Conservation (phyloP, 37 sponge, comb jelly and placozoan genomes). For the Chondrilla cf. caribensis region DNA sequence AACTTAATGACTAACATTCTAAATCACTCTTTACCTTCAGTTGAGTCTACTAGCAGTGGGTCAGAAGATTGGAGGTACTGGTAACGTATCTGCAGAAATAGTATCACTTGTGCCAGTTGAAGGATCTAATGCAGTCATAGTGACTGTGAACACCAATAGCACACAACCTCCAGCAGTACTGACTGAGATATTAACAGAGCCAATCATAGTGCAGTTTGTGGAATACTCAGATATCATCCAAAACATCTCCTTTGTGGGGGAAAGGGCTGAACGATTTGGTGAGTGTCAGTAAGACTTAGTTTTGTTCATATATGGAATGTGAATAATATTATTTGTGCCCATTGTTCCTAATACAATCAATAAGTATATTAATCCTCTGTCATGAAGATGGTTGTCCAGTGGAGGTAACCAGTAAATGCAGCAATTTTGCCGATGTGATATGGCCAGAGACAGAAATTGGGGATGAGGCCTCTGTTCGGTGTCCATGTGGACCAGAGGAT, state of each 20-base stretch:
- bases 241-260: neutral
- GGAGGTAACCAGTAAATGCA: neutral
- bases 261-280: neutral
- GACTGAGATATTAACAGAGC: neutral
- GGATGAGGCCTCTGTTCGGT: neutral
- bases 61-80: too few relatives aligned
- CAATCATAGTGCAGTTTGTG: neutral
- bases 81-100: too few relatives aligned
- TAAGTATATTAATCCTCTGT: too few relatives aligned
- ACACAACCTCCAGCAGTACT: neutral
- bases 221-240: neutral
- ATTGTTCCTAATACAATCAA: too few relatives aligned
- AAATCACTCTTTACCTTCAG: too few relatives aligned
- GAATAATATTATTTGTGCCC: too few relatives aligned
- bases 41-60: too few relatives aligned
- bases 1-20: too few relatives aligned
- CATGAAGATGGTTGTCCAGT: constrained; percentile 14
- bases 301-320: too few relatives aligned
- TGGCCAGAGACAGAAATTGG: constrained; percentile 51
- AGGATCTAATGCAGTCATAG: neutral
- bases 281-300: too few relatives aligned
- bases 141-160: neutral
- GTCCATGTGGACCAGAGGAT: constrained; percentile 35
- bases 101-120: neutral
- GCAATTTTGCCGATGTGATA: neutral